Evolutionary conservation across 2,113 vertebrate genomes (phyloP).

Genomic region (Hylia prasina): DNA sequence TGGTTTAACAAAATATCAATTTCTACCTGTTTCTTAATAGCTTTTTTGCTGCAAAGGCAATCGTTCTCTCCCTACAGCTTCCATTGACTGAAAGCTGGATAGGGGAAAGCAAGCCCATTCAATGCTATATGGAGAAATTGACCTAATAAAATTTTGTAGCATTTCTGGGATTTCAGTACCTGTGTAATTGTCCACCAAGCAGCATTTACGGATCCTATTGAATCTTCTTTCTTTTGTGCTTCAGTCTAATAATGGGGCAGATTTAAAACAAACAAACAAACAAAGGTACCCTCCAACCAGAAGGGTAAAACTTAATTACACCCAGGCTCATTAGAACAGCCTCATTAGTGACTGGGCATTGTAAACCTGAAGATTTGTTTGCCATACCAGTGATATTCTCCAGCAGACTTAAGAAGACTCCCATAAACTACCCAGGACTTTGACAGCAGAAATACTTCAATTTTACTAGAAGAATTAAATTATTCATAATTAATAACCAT

Average conservation of each 20-base stretch:
- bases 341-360: neutral
- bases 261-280: neutral
- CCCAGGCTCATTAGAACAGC: neutral
- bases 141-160: neutral
- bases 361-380: neutral
- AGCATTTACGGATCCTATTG: neutral
- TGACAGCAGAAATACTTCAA: neutral
- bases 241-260: neutral
- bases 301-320: neutral
- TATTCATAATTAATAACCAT: neutral
- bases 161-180: neutral
- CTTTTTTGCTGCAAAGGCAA: neutral
- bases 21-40: neutral
- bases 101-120: neutral
- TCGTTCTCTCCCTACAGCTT: neutral
- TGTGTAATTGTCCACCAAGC: neutral
- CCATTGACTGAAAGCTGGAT: neutral
- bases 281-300: neutral
- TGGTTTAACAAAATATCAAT: neutral
- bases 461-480: neutral
- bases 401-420: neutral
- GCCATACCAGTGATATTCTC: neutral
- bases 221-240: neutral
- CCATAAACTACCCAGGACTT: neutral
- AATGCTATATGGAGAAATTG: neutral